Evolutionary conservation across 2,888 invertebrate genomes (phyloP).

Genomic region (Hymenopus coronatus): DNA sequence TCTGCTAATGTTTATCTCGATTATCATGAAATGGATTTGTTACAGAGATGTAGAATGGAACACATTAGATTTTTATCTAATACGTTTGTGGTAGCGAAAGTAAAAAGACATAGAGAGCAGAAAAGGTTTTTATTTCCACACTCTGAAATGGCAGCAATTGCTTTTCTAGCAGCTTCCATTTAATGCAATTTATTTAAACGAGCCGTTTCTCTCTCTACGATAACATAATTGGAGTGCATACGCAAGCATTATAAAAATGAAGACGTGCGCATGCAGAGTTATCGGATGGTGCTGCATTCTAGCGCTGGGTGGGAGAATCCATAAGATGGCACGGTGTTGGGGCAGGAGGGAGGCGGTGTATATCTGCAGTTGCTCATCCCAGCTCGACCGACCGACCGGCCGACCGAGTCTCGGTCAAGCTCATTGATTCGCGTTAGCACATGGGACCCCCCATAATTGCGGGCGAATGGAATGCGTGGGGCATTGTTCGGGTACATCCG

Average conservation of each 20-base stretch:
- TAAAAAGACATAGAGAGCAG: too few relatives aligned
- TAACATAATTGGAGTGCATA: too few relatives aligned
- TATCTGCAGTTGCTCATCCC: background rate
- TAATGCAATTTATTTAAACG: too few relatives aligned
- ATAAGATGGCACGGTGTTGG: background rate
- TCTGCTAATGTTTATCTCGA: too few relatives aligned
- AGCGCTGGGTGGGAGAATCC: background rate
- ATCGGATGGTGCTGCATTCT: background rate
- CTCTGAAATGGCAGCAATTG: too few relatives aligned
- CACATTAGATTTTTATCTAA: too few relatives aligned
- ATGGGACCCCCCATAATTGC: background rate
- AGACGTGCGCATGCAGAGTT: background rate
- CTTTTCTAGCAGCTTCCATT: too few relatives aligned
- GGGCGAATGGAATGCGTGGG: background rate
- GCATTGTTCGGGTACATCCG: background rate
- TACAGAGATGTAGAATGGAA: too few relatives aligned
- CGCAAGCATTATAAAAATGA: background rate
- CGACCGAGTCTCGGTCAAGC: background rate
- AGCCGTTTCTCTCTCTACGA: too few relatives aligned
- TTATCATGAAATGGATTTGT: too few relatives aligned
- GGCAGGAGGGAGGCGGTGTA: background rate
- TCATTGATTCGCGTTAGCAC: background rate
- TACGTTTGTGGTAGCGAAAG: too few relatives aligned
- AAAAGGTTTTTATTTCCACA: too few relatives aligned
- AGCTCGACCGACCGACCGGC: background rate